These are phyloP conservation scores for Troilus luridus DNA, from an alignment of 2,888 invertebrate species.

Conservation along the genomic window DNA sequence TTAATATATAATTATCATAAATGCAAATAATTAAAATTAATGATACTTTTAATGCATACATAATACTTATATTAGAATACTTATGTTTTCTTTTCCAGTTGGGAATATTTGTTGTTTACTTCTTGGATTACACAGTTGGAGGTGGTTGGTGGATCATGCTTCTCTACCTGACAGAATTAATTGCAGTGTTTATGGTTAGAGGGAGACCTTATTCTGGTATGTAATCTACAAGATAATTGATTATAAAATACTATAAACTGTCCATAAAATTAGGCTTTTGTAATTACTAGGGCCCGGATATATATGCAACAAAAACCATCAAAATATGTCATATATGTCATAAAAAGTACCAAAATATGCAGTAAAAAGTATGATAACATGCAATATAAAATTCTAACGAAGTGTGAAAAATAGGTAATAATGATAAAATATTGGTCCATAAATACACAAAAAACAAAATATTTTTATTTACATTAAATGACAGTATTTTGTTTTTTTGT, in stretches of 20 bases:
- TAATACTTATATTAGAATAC: too few species aligned
- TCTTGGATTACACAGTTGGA: constrained; percentile 86
- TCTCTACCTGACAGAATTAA: constrained; percentile 81
- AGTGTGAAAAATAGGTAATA: too few species aligned
- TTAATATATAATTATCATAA: not conserved
- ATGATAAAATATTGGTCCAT: too few species aligned
- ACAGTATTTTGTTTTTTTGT: too few species aligned
- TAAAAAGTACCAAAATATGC: too few species aligned
- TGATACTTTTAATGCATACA: not conserved
- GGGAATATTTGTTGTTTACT: constrained; percentile 86
- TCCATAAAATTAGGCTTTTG: not conserved
- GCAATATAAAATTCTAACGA: too few species aligned
- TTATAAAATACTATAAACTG: not conserved
- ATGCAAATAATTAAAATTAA: not conserved
- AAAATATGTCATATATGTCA: too few species aligned
- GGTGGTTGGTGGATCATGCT: constrained; percentile 91
- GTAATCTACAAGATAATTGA: not conserved
- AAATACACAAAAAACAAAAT: too few species aligned
- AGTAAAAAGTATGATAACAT: too few species aligned
- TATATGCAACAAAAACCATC: too few species aligned
- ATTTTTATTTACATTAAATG: too few species aligned
- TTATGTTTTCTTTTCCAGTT: constrained; percentile 71
- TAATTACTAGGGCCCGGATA: too few species aligned
- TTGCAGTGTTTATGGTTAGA: constrained; percentile 88
- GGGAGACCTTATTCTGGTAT: constrained; percentile 84